These are phyloP conservation scores for Phyto melanocephala DNA, from an alignment of 2,888 invertebrate genomes.

Conservation along the genomic window DNA sequence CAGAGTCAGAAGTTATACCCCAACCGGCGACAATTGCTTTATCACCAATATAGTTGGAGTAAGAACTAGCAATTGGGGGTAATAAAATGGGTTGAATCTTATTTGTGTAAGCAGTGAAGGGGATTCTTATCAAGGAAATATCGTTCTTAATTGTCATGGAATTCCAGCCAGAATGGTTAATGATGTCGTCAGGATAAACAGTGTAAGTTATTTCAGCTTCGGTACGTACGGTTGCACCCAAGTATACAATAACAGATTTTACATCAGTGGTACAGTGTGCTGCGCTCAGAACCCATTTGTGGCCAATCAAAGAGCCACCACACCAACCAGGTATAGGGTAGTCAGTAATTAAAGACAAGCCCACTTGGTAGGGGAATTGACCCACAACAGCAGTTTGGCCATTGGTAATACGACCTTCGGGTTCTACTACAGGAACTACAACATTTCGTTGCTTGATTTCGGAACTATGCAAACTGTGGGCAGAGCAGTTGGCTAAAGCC, in stretches of 20 bases:
- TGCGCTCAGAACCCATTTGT: conserved; percentile 73
- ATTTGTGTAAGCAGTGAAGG: conserved; percentile 54
- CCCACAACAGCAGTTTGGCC: conserved; percentile 64
- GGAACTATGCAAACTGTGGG: conserved; percentile 63
- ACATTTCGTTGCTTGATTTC: conserved; percentile 58
- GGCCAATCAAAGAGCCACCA: conserved; percentile 73
- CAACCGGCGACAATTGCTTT: conserved; percentile 68
- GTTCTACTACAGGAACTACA: conserved; percentile 61
- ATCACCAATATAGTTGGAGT: conserved; percentile 65
- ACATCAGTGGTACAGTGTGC: conserved; percentile 73
- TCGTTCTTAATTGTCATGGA: conserved; percentile 67
- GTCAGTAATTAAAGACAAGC: conserved; percentile 68
- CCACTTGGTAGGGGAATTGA: conserved; percentile 72
- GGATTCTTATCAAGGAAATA: conserved; percentile 71
- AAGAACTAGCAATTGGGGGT: conserved; percentile 61
- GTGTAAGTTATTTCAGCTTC: conserved; percentile 63
- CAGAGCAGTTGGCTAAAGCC: conserved; percentile 70
- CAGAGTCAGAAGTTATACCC: conserved; percentile 67
- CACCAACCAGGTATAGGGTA: conserved; percentile 69
- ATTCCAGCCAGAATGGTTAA: conserved; percentile 68
- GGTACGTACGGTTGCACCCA: conserved; percentile 67
- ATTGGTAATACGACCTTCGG: conserved; percentile 69
- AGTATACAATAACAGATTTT: conserved; percentile 62
- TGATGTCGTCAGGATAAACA: conserved; percentile 58
- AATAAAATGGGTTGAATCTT: conserved; percentile 66